Evolutionary conservation across 2,113 vertebrate genomes (phyloP), one percentile per base, ranked within the genome.

Genomic region (Arizona elegans): DNA sequence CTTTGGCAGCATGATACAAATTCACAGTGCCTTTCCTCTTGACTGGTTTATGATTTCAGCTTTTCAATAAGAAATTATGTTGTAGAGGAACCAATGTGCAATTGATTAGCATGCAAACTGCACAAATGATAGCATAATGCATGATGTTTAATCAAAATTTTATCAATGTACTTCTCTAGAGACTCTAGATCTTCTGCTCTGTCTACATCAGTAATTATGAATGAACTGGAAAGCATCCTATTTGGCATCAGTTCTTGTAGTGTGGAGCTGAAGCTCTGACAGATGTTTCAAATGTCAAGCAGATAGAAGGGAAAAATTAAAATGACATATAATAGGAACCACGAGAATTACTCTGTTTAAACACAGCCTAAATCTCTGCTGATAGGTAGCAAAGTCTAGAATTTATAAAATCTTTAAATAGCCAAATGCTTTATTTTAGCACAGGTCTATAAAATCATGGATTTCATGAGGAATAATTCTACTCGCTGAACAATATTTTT

Each of bases 221-320:
- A 87, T 89, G 93, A 90, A 85, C 93, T 93, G 95, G 50, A 96
- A 95, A 94, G 88, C 56, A 92, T 92, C 94, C 94, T 55, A 92
- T 92, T 93, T 92, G 47, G 94, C 89, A 95, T 93, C 33, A 95
- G 90, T 50, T 93, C 91, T 94, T 47, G 91, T 96, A 70, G 54
- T 94, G 47, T 95, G 88, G 93, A 91, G 95, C 95, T 12, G 7
- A 95, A 89, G 92, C 62, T 89, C 62, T 93, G 91, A 93, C 96
- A 87, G 96, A 93, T 96, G 95, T 92, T 96, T 95, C 91, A 96
- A 96, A 97, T 96, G 95, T 96, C 93, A 96, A 92, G 2, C 85
- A 94, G 85, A 95, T 90, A 97, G 95, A 93, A 47, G 50, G 52
- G 58, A 38, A 96, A 91, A 97, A 96, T 92, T 94, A 91, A 92